phyloP scores from a whole-genome alignment of 2,888 invertebrate species.

The Anoplius nigerrimus region DNA sequence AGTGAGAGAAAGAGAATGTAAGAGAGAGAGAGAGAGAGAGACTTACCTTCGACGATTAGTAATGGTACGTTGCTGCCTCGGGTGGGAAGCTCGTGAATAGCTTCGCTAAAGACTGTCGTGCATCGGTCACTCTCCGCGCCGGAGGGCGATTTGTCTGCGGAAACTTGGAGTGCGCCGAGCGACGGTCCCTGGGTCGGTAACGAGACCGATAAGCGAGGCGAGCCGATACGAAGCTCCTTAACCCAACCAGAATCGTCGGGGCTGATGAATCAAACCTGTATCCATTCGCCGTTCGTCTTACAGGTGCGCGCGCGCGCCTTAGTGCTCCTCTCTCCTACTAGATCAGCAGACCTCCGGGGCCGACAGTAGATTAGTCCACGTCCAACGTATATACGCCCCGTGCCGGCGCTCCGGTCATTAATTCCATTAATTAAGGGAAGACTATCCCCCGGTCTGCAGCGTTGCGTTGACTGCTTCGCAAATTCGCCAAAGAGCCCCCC shows the following conservation, averaged over 20 bases:
- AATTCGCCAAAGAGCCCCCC: slow-evolving; percentile 44
- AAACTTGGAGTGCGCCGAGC: too few species aligned
- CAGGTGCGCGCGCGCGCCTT: slow-evolving; percentile 39
- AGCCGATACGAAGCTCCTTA: too few species aligned
- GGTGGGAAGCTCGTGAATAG: too few species aligned
- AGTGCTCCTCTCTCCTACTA: slow-evolving; percentile 35
- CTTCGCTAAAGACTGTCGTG: too few species aligned
- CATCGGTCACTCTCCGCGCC: too few species aligned
- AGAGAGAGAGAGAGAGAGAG: too few species aligned
- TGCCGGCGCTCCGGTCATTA: slow-evolving; percentile 59
- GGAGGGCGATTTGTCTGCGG: too few species aligned
- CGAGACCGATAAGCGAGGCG: too few species aligned
- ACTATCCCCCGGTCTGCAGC: slow-evolving; percentile 39
- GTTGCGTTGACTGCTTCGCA: slow-evolving; percentile 39
- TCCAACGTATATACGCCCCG: slow-evolving; percentile 36
- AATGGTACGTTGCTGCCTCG: too few species aligned
- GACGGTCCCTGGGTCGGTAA: too few species aligned
- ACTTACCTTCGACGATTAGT: too few species aligned
- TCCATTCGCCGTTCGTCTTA: slow-evolving; percentile 51
- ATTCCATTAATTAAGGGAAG: slow-evolving; percentile 64
- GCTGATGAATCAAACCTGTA: slow-evolving; percentile 34
- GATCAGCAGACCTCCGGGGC: slow-evolving; percentile 47
- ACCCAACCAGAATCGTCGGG: background rate
- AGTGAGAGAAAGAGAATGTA: too few species aligned
- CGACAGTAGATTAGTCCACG: slow-evolving; percentile 53